Conservation (phyloP, 2,113 vertebrate genomes). For the Eubucco bourcierii region DNA sequence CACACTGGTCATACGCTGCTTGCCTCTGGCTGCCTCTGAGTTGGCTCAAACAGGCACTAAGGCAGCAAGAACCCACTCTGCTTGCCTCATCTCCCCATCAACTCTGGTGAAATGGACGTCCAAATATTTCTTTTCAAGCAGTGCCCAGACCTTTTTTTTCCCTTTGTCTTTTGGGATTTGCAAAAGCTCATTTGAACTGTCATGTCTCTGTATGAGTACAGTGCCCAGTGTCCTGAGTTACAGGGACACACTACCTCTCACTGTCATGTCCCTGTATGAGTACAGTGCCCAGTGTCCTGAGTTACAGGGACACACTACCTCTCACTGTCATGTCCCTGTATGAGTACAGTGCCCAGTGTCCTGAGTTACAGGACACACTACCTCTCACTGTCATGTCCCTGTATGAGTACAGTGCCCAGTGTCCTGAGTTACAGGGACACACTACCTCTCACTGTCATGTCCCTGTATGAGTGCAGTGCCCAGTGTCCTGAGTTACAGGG, state of each 20-base stretch:
- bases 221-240: background rate
- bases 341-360: background rate
- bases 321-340: no score
- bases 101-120: background rate
- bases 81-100: background rate
- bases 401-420: background rate
- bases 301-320: background rate
- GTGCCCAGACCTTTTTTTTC: background rate
- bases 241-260: background rate
- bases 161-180: background rate
- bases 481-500: background rate
- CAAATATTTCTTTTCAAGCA: background rate
- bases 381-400: background rate
- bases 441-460: background rate
- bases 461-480: background rate
- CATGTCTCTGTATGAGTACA: no score
- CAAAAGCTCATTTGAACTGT: background rate
- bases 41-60: background rate
- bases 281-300: background rate
- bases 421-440: background rate
- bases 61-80: background rate
- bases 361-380: background rate
- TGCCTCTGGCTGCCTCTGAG: background rate
- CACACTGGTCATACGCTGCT: fast-evolving
- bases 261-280: no score